Conservation (phyloP, 2,113 vertebrate species). For the Psilopsiagon aymara region DNA sequence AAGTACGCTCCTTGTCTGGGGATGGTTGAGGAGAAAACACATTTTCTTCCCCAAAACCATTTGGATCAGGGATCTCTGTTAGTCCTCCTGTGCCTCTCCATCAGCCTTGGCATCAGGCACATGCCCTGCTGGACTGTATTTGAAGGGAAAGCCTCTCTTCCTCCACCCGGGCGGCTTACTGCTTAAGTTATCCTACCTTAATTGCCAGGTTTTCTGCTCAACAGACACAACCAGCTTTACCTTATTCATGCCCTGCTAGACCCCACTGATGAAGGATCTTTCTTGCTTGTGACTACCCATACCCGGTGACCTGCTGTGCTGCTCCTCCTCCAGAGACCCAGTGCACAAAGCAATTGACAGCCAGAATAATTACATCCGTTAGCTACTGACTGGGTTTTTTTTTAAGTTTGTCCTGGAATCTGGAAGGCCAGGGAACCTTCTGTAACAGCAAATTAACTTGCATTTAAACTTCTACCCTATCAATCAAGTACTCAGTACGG, state of each 20-base stretch:
- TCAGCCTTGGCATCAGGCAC: neutral
- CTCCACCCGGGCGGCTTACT: neutral
- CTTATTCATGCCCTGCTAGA: neutral
- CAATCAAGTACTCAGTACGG: too few relatives aligned
- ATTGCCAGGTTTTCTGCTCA: neutral
- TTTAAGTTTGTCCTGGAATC: neutral
- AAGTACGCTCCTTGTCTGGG: neutral
- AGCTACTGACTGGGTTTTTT: neutral
- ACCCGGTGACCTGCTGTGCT: neutral
- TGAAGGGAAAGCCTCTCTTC: neutral
- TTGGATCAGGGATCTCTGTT: neutral
- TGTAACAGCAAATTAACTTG: neutral
- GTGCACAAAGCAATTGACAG: neutral
- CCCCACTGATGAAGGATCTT: neutral
- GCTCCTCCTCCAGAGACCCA: neutral
- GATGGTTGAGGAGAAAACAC: rapidly evolving
- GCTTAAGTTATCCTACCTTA: neutral
- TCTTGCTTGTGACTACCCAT: neutral
- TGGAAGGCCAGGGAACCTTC: neutral
- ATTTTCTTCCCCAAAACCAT: neutral
- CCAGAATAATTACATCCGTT: neutral
- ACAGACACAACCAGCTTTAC: neutral
- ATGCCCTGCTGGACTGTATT: neutral
- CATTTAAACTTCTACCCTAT: neutral
- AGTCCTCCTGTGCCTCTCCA: neutral